Evolutionary conservation across 2,888 invertebrate species (phyloP).

Genomic region (Psylliodes chrysocephalus): DNA sequence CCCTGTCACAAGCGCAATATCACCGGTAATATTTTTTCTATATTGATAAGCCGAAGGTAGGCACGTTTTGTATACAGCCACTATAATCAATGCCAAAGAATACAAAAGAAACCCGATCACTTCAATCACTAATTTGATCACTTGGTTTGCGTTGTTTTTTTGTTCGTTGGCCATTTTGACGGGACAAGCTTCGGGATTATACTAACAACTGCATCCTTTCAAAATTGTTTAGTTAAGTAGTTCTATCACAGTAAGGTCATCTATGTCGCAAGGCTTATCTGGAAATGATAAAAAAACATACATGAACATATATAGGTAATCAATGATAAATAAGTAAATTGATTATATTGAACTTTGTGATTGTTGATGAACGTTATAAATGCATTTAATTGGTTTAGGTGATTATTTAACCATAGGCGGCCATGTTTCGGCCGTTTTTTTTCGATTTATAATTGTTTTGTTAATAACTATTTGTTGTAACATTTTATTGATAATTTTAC

Average conservation of each 20-base stretch:
- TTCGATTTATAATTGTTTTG: too few species aligned
- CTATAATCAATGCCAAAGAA: conserved; percentile 58
- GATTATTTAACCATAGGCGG: too few species aligned
- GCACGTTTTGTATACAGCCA: conserved; percentile 53
- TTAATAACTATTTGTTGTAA: too few species aligned
- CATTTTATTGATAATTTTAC: too few species aligned
- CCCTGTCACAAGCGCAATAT: conserved; percentile 88
- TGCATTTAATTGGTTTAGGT: too few species aligned
- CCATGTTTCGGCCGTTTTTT: too few species aligned
- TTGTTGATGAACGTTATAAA: not conserved
- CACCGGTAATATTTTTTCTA: conserved; percentile 77
- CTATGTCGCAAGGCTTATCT: conserved; percentile 27
- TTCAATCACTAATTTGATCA: conserved; percentile 69
- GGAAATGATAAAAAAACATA: conserved; percentile 16
- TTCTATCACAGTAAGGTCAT: conserved; percentile 33
- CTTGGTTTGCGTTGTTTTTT: conserved; percentile 58
- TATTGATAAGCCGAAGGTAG: conserved; percentile 72
- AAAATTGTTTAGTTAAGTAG: not conserved
- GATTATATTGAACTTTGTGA: not conserved
- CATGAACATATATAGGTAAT: not conserved
- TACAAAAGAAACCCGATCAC: conserved; percentile 61
- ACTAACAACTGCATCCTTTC: not conserved
- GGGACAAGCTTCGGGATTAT: not conserved
- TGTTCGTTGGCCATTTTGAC: conserved; percentile 29
- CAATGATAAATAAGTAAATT: not conserved